Evolutionary conservation across 2,797 vertebrate genomes (phyloP), one percentile per base, ranked within the genome.

Genomic region (Falco concolor): DNA sequence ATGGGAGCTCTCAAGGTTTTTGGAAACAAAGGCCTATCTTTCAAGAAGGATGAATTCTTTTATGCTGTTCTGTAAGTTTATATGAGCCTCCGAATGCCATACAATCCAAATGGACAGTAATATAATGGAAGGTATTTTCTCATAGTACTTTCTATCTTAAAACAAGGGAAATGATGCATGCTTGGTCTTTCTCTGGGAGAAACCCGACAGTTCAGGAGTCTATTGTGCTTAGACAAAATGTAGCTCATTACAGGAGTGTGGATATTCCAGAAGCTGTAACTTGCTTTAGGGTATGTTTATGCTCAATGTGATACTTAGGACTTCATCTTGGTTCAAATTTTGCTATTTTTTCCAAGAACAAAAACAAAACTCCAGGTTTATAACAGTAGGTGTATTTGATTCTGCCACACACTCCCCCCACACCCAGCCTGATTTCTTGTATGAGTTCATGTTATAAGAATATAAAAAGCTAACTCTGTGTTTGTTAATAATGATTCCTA

Each of bases 1-100:
- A 93, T 85, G 94, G 93, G 77, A 97, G 94, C 56, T 84, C 32
- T 83, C 24, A 77, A 18, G 23, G 50, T 84, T 89, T 89, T 86
- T 87, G 63, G 54, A 88, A 92, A 65, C 19, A 50, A 85, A 87
- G 32, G 30, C 49, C 23, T 76, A 0, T 60, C 34, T 86, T 93
- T 77, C 30, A 53, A 95, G 65, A 82, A 89, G 36, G 47, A 44
- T 32, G 1, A 40, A 8, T 52, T 54, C 0, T 77, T 75, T 76
- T 56, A 10, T 44, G 69, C n/a, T 69, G 8, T 80, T 70, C 24
- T 78, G 81, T 47, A 42, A 52, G 19, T 86, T 77, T 77, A 42
- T 50, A 36, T 45, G 38, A 76, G 8, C 21, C 32, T 84, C 16
- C 47, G 52, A 63, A 45, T 85, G 13, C 30, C 38, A 6, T 34